These are phyloP conservation scores for Typhlichthys eigenmanni DNA, from an alignment of 2,797 vertebrate species.

Conservation along the genomic window DNA sequence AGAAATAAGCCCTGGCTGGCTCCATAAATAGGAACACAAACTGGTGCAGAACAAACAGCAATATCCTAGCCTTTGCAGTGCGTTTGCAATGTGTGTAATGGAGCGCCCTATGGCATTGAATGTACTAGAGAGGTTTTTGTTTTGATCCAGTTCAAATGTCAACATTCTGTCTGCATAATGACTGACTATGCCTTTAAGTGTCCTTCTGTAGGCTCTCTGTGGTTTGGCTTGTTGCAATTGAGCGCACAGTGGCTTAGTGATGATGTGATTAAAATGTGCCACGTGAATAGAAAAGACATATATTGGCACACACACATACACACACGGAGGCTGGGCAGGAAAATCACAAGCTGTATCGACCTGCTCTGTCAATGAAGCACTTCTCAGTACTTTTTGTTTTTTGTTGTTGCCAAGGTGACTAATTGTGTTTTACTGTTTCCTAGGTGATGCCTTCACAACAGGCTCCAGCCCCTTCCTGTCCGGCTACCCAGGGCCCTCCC, in stretches of 20 bases:
- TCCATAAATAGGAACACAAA: too few relatives aligned
- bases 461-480: conserved; percentile 81
- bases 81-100: too few relatives aligned
- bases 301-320: conserved; percentile 16
- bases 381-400: conserved; percentile 25
- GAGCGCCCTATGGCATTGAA: too few relatives aligned
- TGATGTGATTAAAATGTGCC: conserved; percentile 62
- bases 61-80: too few relatives aligned
- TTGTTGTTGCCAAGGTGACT: conserved; percentile 34
- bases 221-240: conserved; percentile 45
- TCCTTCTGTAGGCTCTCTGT: conserved; percentile 41
- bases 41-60: too few relatives aligned
- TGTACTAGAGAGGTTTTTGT: too few relatives aligned
- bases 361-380: conserved; percentile 15
- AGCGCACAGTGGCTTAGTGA: conserved; percentile 42
- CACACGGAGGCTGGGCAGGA: not conserved
- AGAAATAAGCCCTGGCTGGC: too few relatives aligned
- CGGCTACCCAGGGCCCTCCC: conserved; percentile 75
- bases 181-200: conserved; percentile 26
- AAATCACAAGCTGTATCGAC: conserved; percentile 32
- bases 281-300: conserved; percentile 12
- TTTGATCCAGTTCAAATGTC: too few relatives aligned
- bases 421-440: conserved; percentile 18
- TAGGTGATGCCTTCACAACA: conserved; percentile 81
- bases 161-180: too few relatives aligned